phyloP scores from a whole-genome alignment of 2,113 vertebrate genomes.

The Tetrax tetrax region DNA sequence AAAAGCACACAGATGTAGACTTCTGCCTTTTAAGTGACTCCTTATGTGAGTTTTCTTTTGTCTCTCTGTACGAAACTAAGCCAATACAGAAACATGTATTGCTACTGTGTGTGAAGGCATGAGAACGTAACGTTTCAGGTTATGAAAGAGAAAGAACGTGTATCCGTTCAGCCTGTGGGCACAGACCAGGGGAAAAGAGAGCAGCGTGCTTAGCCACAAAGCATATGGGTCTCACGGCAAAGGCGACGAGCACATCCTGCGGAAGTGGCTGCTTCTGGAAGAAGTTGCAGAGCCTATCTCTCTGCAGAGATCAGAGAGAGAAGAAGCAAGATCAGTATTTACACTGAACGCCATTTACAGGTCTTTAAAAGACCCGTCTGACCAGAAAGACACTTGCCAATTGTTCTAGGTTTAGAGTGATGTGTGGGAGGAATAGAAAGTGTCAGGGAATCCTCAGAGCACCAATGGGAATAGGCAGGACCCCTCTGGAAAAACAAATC shows the following conservation, averaged over 20 bases:
- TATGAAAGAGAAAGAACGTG: not conserved
- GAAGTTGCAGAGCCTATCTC: not conserved
- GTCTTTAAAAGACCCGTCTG: conserved; percentile 1
- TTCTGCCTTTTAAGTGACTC: not conserved
- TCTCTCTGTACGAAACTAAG: not conserved
- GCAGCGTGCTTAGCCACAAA: not conserved
- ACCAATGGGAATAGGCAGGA: not conserved
- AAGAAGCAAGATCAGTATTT: not conserved
- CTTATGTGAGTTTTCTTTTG: not conserved
- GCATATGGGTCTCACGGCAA: fast-evolving
- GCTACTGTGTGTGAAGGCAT: not conserved
- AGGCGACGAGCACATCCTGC: not conserved
- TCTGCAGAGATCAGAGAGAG: not conserved
- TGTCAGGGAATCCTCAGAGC: not conserved
- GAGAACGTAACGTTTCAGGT: fast-evolving
- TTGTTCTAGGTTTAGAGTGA: not conserved
- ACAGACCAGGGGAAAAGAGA: not conserved
- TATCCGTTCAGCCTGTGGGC: not conserved
- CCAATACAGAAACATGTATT: not conserved
- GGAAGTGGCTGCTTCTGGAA: not conserved
- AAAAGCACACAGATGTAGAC: not conserved
- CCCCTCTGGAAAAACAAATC: not conserved
- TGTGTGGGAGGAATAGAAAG: not conserved
- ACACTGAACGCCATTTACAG: not conserved
- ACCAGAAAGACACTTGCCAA: not conserved